These are phyloP conservation scores for Helicolenus hilgendorfi DNA, from an alignment of 2,797 vertebrate species.

Conservation along the genomic window DNA sequence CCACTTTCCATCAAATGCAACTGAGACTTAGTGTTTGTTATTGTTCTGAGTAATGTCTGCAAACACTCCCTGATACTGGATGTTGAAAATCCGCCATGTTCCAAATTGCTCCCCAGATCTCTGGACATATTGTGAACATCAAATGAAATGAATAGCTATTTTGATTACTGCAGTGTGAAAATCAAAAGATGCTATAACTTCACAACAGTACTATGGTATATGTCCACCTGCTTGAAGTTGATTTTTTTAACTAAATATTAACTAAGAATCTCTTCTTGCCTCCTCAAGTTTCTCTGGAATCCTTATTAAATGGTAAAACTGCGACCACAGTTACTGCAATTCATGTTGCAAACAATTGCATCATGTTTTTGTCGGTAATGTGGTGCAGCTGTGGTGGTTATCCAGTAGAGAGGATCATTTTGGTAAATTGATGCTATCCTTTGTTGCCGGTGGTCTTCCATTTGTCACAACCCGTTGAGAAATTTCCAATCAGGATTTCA, in stretches of 20 bases:
- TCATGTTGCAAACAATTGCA: slow-evolving; percentile 30
- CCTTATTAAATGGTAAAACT: background rate
- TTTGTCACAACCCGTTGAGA: background rate
- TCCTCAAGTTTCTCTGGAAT: background rate
- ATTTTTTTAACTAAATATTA: background rate
- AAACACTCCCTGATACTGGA: slow-evolving; percentile 18
- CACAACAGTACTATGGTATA: background rate
- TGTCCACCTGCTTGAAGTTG: background rate
- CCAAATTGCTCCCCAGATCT: background rate
- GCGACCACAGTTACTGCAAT: slow-evolving; percentile 6
- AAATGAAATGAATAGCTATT: background rate
- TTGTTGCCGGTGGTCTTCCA: slow-evolving; percentile 9
- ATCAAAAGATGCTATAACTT: background rate
- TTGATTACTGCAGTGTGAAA: background rate
- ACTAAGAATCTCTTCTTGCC: background rate
- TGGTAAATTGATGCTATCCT: background rate
- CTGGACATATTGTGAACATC: background rate
- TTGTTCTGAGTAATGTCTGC: slow-evolving; percentile 25
- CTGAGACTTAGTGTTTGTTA: slow-evolving; percentile 5
- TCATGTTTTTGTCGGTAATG: slow-evolving; percentile 16
- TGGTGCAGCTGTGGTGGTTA: slow-evolving; percentile 8
- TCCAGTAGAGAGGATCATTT: slow-evolving; percentile 1
- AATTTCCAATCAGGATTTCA: slow-evolving; percentile 31
- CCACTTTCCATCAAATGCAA: slow-evolving; percentile 11
- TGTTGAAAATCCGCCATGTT: background rate